Conservation (phyloP, 2,888 invertebrate species). For the Acrobasis repandana region DNA sequence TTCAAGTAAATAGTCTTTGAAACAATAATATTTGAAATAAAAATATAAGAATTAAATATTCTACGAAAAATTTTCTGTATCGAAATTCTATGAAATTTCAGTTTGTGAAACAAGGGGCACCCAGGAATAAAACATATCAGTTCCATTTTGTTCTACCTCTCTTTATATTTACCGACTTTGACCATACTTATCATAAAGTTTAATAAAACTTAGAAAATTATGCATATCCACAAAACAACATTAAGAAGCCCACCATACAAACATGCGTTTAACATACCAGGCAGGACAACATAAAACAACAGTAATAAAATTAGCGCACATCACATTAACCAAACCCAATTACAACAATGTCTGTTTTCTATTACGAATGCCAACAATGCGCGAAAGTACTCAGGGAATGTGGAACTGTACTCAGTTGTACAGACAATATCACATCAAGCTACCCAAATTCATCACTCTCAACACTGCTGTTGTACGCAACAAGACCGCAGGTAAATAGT, state of each 20-base stretch:
- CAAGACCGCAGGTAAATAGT: background rate
- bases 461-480: no score
- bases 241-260: slow-evolving; percentile 2
- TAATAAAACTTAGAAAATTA: background rate
- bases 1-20: no score
- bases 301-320: slow-evolving; percentile 11
- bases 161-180: no score
- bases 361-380: background rate
- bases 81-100: no score
- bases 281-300: slow-evolving; percentile 5
- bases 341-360: slow-evolving; percentile 12
- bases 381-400: slow-evolving; percentile 2
- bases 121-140: no score
- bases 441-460: no score
- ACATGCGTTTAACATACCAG: slow-evolving; percentile 3
- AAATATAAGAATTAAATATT: no score
- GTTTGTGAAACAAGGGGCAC: no score
- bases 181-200: no score
- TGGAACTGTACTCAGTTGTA: background rate
- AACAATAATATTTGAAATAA: no score
- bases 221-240: background rate
- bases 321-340: slow-evolving; percentile 11
- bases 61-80: no score
- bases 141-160: no score
- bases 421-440: background rate